Conservation (phyloP, 2,797 vertebrate species). For the Valencia hispanica region DNA sequence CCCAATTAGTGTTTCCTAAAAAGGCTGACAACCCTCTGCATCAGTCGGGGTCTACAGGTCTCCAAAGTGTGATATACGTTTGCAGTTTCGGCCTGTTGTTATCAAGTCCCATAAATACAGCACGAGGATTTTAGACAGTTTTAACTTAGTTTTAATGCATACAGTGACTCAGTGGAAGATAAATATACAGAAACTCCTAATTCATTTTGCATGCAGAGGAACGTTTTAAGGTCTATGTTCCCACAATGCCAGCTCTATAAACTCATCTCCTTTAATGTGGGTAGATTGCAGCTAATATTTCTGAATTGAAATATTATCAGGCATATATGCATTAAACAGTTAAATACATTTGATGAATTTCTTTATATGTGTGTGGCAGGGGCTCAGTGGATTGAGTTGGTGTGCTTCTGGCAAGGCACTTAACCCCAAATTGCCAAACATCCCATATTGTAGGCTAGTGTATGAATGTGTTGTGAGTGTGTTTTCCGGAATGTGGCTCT, state of each 20-base stretch:
- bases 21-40: conserved; percentile 5
- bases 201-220: neutral
- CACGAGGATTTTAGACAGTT: neutral
- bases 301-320: too few species aligned
- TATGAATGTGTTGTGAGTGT: too few species aligned
- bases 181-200: neutral
- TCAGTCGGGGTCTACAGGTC: neutral
- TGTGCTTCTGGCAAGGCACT: too few species aligned
- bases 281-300: too few species aligned
- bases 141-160: neutral
- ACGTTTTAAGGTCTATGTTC: conserved; percentile 57
- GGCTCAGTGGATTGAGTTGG: too few species aligned
- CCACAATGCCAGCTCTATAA: conserved; percentile 61
- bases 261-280: conserved; percentile 62
- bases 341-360: too few species aligned
- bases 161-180: too few species aligned
- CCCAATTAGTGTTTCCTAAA: conserved; percentile 63
- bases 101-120: neutral
- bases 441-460: too few species aligned
- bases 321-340: too few species aligned
- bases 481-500: too few species aligned
- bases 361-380: too few species aligned
- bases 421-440: too few species aligned
- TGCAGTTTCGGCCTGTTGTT: conserved; percentile 22
- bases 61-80: conserved; percentile 8